These are phyloP conservation scores for Heliothis virescens DNA, from an alignment of 1,140 invertebrate genomes.

Conservation along the genomic window DNA sequence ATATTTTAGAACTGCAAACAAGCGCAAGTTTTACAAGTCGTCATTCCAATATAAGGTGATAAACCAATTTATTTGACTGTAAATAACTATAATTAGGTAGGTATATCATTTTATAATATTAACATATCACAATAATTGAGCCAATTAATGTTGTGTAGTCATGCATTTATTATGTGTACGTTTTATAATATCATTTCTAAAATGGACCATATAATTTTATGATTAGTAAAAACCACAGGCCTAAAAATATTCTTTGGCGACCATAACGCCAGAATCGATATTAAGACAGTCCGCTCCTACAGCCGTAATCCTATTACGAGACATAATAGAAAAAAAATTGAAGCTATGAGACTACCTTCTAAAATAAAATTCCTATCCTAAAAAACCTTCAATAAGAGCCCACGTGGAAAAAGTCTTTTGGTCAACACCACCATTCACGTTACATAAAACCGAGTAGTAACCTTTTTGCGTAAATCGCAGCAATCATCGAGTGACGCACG, in stretches of 20 bases:
- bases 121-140: conserved; percentile 39
- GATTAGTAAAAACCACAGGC: background rate
- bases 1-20: conserved; percentile 13
- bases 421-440: too few relatives aligned
- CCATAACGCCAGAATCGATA: background rate
- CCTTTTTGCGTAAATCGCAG: conserved; percentile 29
- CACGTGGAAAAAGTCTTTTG: too few relatives aligned
- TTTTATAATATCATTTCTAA: background rate
- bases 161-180: conserved; percentile 22
- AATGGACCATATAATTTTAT: too few relatives aligned
- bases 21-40: conserved; percentile 16
- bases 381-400: background rate
- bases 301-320: background rate
- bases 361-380: conserved; percentile 1
- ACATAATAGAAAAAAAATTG: background rate
- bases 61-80: conserved; percentile 29
- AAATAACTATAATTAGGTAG: conserved; percentile 20
- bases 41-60: conserved; percentile 44
- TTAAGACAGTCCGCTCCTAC: background rate
- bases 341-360: background rate
- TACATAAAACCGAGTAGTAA: background rate
- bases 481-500: conserved; percentile 18
- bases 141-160: conserved; percentile 30
- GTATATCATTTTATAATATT: conserved; percentile 32
- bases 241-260: background rate